Percentiles rank a stretch among this genome's conserved stretches.
These are phyloP conservation scores for Pandion haliaetus DNA, from an alignment of 2,113 vertebrate genomes.

Conservation along the genomic window DNA sequence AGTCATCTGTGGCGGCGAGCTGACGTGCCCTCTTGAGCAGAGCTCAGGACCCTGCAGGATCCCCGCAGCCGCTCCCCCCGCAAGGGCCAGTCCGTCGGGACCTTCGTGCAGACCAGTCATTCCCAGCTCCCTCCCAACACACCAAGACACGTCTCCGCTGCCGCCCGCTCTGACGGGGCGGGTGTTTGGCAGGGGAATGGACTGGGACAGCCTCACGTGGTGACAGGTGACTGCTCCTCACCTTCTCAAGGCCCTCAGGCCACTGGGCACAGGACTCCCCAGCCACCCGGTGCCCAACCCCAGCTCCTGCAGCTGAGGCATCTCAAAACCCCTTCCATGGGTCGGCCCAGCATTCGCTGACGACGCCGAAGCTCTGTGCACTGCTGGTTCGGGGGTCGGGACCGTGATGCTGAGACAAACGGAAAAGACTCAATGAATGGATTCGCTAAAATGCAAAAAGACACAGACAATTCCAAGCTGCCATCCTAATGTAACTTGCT, in stretches of 20 bases:
- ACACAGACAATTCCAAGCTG: not conserved
- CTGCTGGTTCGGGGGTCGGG: rapidly evolving
- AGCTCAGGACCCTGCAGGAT: not conserved
- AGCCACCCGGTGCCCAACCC: rapidly evolving
- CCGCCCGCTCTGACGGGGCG: rapidly evolving
- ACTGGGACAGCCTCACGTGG: not conserved
- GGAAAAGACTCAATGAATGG: not conserved
- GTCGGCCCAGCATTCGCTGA: not conserved
- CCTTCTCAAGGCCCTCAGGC: not conserved
- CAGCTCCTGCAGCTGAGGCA: not conserved
- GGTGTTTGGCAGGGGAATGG: not conserved
- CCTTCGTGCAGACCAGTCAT: rapidly evolving
- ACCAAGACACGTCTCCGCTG: not conserved
- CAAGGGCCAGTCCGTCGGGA: not conserved
- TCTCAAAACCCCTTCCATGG: not conserved
- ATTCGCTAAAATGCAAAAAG: not conserved
- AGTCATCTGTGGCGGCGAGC: not conserved
- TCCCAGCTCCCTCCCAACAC: not conserved
- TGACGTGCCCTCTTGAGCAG: not conserved
- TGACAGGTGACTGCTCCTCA: not conserved
- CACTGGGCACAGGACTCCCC: not conserved
- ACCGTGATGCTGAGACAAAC: not conserved
- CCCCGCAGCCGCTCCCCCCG: not conserved
- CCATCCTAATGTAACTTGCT: not conserved
- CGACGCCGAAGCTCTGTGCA: not conserved